Evolutionary conservation across 1,140 invertebrate species (phyloP).

Genomic region (Plodia interpunctella): DNA sequence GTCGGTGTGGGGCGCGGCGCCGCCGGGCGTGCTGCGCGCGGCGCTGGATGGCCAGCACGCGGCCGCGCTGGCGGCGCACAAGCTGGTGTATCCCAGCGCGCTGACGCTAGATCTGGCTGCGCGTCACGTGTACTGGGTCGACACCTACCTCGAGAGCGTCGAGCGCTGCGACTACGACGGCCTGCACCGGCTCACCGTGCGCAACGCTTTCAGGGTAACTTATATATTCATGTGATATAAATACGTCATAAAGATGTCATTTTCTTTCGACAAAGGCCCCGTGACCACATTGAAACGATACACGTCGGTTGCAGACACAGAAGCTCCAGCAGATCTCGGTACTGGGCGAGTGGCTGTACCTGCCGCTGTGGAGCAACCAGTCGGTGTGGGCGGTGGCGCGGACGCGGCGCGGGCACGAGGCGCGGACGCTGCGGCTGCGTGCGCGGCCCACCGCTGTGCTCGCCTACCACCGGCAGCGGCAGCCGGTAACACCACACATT

Average conservation of each 20-base stretch:
- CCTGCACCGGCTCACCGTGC: slow-evolving; percentile 80
- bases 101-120: slow-evolving; percentile 85
- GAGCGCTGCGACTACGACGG: slow-evolving; percentile 86
- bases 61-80: slow-evolving; percentile 35
- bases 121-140: slow-evolving; percentile 87
- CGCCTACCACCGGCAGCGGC: slow-evolving; percentile 85
- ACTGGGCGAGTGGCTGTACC: slow-evolving; percentile 83
- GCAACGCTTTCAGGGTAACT: slow-evolving; percentile 78
- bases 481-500: slow-evolving; percentile 77
- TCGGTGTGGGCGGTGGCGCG: slow-evolving; percentile 54
- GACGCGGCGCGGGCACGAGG: slow-evolving; percentile 44
- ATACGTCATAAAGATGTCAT: too few species aligned
- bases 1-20: slow-evolving; percentile 83
- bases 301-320: slow-evolving; percentile 77
- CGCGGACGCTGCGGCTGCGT: slow-evolving; percentile 9
- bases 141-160: slow-evolving; percentile 86
- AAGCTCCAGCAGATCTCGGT: slow-evolving; percentile 84
- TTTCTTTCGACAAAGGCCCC: too few species aligned
- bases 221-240: too few species aligned
- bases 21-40: slow-evolving; percentile 81
- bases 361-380: slow-evolving; percentile 82
- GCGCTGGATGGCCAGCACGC: slow-evolving; percentile 79
- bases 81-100: slow-evolving; percentile 85
- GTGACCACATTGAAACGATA: too few species aligned
- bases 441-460: slow-evolving; percentile 79